phyloP scores from a whole-genome alignment of 2,888 invertebrate species.

The Scaptomyza caliginosa region DNA sequence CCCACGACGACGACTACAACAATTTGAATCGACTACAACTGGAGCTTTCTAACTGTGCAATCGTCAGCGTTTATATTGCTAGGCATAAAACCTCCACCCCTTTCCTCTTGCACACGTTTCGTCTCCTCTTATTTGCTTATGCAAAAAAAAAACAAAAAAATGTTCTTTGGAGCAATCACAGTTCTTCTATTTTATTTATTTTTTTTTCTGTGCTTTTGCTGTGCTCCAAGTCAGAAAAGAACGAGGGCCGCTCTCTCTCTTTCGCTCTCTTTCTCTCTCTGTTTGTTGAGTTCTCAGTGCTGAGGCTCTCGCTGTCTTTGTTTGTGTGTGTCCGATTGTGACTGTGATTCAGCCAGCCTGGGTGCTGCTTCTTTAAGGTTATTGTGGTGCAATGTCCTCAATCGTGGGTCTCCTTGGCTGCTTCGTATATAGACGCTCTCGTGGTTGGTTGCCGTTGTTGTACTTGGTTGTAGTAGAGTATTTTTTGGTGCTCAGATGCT shows the following conservation, averaged over 20 bases:
- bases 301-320: conserved; percentile 12
- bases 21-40: conserved; percentile 27
- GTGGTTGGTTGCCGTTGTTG: conserved; percentile 10
- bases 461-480: conserved; percentile 5
- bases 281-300: background rate
- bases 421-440: conserved; percentile 7
- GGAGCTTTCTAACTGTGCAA: conserved; percentile 52
- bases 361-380: conserved; percentile 78
- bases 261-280: conserved; percentile 8
- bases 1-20: conserved; percentile 34
- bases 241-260: conserved; percentile 9
- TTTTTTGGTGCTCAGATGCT: conserved; percentile 68
- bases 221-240: conserved; percentile 63
- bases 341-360: conserved; percentile 48
- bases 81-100: conserved; percentile 31
- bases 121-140: conserved; percentile 21
- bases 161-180: conserved; percentile 41
- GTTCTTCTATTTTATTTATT: conserved; percentile 6
- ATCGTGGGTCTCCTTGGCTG: conserved; percentile 70
- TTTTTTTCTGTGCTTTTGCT: conserved; percentile 59
- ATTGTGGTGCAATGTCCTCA: conserved; percentile 82
- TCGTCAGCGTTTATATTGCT: conserved; percentile 32
- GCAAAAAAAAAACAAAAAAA: conserved; percentile 22
- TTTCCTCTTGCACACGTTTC: conserved; percentile 17
- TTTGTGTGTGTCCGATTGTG: conserved; percentile 23